These are phyloP conservation scores for Plectropomus leopardus DNA, from an alignment of 2,113 vertebrate species.

Conservation along the genomic window DNA sequence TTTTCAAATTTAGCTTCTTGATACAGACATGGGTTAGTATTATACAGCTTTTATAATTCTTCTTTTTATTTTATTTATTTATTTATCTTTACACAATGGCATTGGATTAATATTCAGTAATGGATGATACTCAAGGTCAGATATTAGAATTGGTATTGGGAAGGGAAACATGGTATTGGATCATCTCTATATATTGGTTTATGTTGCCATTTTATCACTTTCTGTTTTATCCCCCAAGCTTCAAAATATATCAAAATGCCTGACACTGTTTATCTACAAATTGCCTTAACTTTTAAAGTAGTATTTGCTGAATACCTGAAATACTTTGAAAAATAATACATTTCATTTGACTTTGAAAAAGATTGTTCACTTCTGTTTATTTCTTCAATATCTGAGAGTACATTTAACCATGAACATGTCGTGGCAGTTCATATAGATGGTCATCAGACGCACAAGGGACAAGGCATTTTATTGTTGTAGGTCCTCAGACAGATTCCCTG, in stretches of 20 bases:
- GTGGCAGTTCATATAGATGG: constrained; percentile 41
- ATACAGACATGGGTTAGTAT: too few relatives aligned
- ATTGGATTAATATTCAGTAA: too few relatives aligned
- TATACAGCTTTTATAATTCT: too few relatives aligned
- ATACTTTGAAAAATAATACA: background rate
- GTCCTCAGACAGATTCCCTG: constrained; percentile 69
- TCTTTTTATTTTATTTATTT: too few relatives aligned
- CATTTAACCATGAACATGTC: constrained; percentile 34
- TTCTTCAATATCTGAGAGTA: constrained; percentile 53
- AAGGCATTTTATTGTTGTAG: constrained; percentile 46
- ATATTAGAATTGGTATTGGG: too few relatives aligned
- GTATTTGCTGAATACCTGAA: background rate
- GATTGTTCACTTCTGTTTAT: constrained; percentile 68
- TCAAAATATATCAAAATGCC: background rate
- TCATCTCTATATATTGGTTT: background rate
- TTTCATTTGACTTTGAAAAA: constrained; percentile 39
- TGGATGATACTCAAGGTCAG: too few relatives aligned
- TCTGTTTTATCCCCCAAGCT: background rate
- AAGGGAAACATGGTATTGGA: too few relatives aligned
- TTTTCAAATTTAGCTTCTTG: too few relatives aligned
- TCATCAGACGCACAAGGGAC: constrained; percentile 50
- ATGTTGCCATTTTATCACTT: background rate
- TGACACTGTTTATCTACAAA: background rate
- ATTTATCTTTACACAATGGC: too few relatives aligned
- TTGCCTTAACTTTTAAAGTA: background rate